Base-by-base conservation (phyloP, 1,140 invertebrate species). In the Listronotus bonariensis region DNA sequence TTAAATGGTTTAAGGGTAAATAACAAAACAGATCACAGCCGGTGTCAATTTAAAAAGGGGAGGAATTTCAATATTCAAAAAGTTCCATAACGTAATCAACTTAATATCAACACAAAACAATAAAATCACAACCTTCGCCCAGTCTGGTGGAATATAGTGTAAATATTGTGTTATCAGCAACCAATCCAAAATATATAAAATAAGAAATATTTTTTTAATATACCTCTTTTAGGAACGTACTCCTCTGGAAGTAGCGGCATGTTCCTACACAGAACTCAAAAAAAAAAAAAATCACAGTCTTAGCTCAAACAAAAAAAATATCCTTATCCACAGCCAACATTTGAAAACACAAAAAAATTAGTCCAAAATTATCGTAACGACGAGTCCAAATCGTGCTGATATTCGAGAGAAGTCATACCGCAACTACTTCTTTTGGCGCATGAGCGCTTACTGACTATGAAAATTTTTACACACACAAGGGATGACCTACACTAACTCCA, bases 391-490 rank as follows among this genome's bases (percentile, higher is more conserved):
- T 38, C 14, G 26, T 38, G 42, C n/a, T 34, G 38, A 7, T 36
- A 52, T 61, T 52, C 17, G 61, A 64, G n/a, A n/a, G n/a, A 64
- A 64, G 61, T 64, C 41, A 26, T 55, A 15, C 52, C n/a, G n/a
- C 38, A 26, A 61, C 61, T 64, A 49, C 45, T 64, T 64, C 9
- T 55, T 64, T 64, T 64, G 61, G 61, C 61, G 56, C 61, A 64
- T 64, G 36, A 49, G 45, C 61, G 61, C 61, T 56, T 56, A 64
- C 61, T 64, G 61, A 61, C 59, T 61, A 45, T 57, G 59, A 61
- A 64, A 64, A 64, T 64, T 64, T 65, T 65, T 65, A 65, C 63
- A 58, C 63, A 65, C 54, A 58, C 63, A 55, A 65, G 63, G 63
- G 63, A 58, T 65, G 63, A 65, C 63, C 63, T 65, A 65, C 63